Percentiles rank a stretch among this genome's conserved stretches.
Conservation (phyloP, 2,113 vertebrate genomes). For the Bos indicus region DNA sequence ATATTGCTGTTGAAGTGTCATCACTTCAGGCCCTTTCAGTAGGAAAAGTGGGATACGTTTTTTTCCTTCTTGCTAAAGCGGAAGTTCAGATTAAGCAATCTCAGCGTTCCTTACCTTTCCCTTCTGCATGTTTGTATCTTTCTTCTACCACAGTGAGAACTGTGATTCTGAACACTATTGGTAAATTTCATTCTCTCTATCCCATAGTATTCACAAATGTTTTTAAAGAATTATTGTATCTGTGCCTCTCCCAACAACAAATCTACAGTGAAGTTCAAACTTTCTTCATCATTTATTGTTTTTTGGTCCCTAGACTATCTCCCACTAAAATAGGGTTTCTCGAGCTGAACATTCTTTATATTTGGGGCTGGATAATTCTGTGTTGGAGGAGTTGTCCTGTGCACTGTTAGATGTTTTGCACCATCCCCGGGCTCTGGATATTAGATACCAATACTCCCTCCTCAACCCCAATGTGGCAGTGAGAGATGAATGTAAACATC, state of each 20-base stretch:
- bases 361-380: background rate
- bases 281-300: background rate
- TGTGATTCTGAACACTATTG: background rate
- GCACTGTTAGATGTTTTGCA: background rate
- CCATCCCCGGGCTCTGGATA: background rate
- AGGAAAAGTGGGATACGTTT: background rate
- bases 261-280: background rate
- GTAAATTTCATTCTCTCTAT: background rate
- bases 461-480: background rate
- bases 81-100: background rate
- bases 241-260: background rate
- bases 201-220: background rate
- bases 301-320: background rate
- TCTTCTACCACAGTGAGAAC: background rate
- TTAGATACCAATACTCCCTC: background rate
- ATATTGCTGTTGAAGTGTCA: background rate
- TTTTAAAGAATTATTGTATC: background rate
- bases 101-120: background rate
- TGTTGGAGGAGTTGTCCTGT: background rate
- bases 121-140: background rate
- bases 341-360: background rate
- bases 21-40: background rate
- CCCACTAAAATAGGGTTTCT: background rate
- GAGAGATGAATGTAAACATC: background rate
- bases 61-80: background rate